Percentiles rank a stretch among this genome's conserved stretches.
phyloP scores from a whole-genome alignment of 1,140 invertebrate species.

The Diploscapter pachys region DNA sequence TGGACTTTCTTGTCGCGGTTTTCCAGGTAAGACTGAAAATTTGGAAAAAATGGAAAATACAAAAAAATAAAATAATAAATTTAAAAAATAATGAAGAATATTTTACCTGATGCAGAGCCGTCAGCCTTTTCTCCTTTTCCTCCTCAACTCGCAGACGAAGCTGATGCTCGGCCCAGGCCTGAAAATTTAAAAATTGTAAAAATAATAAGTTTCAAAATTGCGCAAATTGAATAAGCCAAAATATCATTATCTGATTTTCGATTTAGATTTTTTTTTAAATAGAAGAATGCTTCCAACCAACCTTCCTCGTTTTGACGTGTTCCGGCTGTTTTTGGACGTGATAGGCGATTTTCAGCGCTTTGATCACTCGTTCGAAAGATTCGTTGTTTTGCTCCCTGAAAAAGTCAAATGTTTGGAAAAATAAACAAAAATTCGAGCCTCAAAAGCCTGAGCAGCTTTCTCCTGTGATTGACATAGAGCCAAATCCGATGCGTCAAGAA shows the following conservation, averaged over 20 bases:
- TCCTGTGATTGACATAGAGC: slow-evolving; percentile 43
- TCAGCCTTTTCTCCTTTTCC: slow-evolving; percentile 51
- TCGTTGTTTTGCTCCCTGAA: slow-evolving; percentile 47
- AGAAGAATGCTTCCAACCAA: slow-evolving; percentile 1
- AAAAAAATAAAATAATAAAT: neutral
- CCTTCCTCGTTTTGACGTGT: slow-evolving; percentile 40
- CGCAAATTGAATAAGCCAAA: no score
- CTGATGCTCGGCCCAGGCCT: slow-evolving; percentile 52
- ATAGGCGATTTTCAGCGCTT: slow-evolving; percentile 54
- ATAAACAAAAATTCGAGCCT: slow-evolving; percentile 11
- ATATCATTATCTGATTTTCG: no score
- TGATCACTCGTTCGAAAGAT: slow-evolving; percentile 47
- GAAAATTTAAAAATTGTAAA: no score
- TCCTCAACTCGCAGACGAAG: slow-evolving; percentile 44
- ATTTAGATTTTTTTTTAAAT: neutral
- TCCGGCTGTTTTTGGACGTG: slow-evolving; percentile 43
- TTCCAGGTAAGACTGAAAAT: slow-evolving; percentile 21
- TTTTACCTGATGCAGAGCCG: slow-evolving; percentile 42
- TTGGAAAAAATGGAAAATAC: neutral
- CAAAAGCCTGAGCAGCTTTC: slow-evolving; percentile 44
- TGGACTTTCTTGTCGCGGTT: slow-evolving; percentile 5
- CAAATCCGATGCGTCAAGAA: slow-evolving; percentile 48
- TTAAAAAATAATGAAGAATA: slow-evolving; percentile 12
- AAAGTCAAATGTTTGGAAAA: neutral
- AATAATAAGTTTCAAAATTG: no score